These are phyloP conservation scores for Chydorus sphaericus DNA, from an alignment of 2,888 invertebrate genomes.

Conservation along the genomic window DNA sequence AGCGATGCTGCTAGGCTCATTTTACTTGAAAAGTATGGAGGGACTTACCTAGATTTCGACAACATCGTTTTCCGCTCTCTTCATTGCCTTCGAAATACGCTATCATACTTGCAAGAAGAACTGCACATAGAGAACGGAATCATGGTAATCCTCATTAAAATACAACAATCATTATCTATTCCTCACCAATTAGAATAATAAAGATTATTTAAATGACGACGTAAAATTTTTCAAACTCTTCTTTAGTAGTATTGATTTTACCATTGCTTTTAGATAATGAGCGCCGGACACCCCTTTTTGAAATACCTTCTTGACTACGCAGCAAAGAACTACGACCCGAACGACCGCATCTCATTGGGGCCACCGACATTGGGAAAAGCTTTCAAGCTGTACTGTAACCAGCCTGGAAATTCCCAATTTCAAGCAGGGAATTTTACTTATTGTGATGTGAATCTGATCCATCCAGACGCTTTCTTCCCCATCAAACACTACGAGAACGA, in stretches of 20 bases:
- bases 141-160: background rate
- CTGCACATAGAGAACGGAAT: constrained; percentile 7
- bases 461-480: background rate
- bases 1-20: constrained; percentile 2
- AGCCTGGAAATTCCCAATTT: background rate
- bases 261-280: too few species aligned
- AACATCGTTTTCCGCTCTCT: background rate
- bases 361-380: background rate
- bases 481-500: background rate
- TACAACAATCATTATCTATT: background rate
- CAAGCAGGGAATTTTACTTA: background rate
- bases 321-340: background rate
- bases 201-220: too few species aligned
- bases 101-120: constrained; percentile 4
- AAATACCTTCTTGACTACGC: background rate
- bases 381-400: background rate
- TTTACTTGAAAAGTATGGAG: constrained; percentile 2
- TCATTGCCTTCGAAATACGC: background rate
- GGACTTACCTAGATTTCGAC: constrained; percentile 5
- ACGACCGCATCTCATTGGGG: background rate
- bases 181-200: background rate
- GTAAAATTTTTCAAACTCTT: too few species aligned
- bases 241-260: too few species aligned
- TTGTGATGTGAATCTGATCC: background rate
- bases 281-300: background rate